Evolutionary conservation across 2,113 vertebrate species (phyloP).

Genomic region (Percopsis transmontana): DNA sequence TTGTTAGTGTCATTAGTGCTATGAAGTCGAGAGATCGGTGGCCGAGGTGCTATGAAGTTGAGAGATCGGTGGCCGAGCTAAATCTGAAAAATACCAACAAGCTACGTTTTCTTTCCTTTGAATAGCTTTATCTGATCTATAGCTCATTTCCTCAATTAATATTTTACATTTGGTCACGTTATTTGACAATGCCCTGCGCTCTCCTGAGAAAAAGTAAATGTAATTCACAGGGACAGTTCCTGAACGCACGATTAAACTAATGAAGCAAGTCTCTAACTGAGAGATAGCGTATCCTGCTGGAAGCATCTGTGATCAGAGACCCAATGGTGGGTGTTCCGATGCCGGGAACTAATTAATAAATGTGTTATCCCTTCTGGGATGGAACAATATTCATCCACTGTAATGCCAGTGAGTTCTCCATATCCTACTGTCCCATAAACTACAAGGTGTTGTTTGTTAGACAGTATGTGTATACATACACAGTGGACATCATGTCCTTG

Average conservation of each 20-base stretch:
- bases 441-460: conserved; percentile 6
- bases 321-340: conserved; percentile 7
- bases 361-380: conserved; percentile 1
- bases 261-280: conserved; percentile 5
- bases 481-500: background rate
- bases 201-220: background rate
- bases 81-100: too few relatives aligned
- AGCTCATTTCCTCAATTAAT: background rate
- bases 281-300: background rate
- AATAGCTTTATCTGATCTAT: background rate
- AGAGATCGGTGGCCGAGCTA: too few relatives aligned
- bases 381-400: background rate
- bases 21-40: too few relatives aligned
- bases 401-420: background rate
- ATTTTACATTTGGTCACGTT: background rate
- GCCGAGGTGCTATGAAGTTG: too few relatives aligned
- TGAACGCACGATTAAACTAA: conserved; percentile 1
- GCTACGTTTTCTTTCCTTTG: too few relatives aligned
- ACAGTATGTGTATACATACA: too few relatives aligned
- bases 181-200: background rate
- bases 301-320: conserved; percentile 19
- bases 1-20: too few relatives aligned
- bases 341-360: conserved; percentile 20
- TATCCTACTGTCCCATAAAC: background rate
- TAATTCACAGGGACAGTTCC: background rate